Base-by-base conservation (phyloP, 2,797 vertebrate genomes). In the Sarcoramphus papa region DNA sequence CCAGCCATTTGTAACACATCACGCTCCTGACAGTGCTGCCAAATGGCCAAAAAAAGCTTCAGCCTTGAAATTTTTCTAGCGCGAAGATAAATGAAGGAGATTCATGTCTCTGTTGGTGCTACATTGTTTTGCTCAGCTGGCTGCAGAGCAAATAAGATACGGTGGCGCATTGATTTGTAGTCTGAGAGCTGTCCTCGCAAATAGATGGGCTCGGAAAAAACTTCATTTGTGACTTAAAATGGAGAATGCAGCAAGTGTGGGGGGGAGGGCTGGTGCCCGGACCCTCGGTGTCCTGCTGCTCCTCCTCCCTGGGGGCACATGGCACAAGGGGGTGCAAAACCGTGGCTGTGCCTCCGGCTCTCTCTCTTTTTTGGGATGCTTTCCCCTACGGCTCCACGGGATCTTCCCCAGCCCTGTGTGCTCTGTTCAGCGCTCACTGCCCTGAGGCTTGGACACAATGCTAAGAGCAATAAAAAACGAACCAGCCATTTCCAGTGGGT, bases 81-180 rank as follows among this genome's bases (percentile, higher is more conserved):
- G 3, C 5, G n/a, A 95, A 96, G 96, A 96, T 89, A 96, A 97
- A 95, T 94, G 96, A 91, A 78, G 88, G 94, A 91, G 93, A 92
- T 94, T 95, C 88, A 47, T 59, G 94, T 88, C 95, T 95, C 90
- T 95, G 94, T 82, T 91, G 93, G 94, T 12, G 60, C 96, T 79
- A 87, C 93, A 40, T 91, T 92, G 93, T 89, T 95, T 97, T 92
- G 90, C 94, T 96, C 96, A 95, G 88, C 75, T 90, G 94, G 96
- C 88, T 93, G 94, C 95, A 85, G 93, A 94, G 92, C 92, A 95
- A 96, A 95, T 85, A 92, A 68, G 88, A 92, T 56, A 67, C 24
- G 12, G 70, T 62, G 78, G 80, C 1, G 47, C 96, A 92, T 93
- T 93, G 97, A 95, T 95, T 95, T 95, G 92, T 48, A 84, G 81